Evolutionary conservation across 1,140 invertebrate species (phyloP).

Genomic region (Platyscapa corneri): DNA sequence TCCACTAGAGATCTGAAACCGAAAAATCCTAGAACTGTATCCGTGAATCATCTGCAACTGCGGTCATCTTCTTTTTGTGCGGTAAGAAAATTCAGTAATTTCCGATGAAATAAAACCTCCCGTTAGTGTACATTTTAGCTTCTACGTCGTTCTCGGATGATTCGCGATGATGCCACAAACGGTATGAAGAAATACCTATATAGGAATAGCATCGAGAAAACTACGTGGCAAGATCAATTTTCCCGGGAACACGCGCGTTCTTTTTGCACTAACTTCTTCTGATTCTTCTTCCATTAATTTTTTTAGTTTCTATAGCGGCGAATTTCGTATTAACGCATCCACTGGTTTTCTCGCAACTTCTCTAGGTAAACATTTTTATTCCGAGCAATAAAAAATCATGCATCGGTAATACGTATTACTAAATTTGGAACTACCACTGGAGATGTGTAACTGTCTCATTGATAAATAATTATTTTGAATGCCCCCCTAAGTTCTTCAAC

Average conservation of each 20-base stretch:
- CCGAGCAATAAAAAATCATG: too few relatives aligned
- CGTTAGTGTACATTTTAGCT: neutral
- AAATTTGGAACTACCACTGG: too few relatives aligned
- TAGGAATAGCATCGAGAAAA: neutral
- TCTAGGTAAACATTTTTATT: too few relatives aligned
- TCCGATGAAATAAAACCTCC: conserved; percentile 30
- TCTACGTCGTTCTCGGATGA: neutral
- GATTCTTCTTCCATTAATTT: neutral
- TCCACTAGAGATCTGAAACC: neutral
- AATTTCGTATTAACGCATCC: neutral
- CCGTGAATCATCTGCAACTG: neutral
- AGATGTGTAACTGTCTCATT: too few relatives aligned
- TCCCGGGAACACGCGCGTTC: conserved; percentile 1
- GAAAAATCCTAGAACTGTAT: neutral
- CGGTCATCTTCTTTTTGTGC: neutral
- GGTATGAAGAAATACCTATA: conserved; percentile 9
- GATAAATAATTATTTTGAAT: too few relatives aligned
- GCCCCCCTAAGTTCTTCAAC: too few relatives aligned
- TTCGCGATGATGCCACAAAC: conserved; percentile 26
- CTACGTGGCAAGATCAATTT: conserved; percentile 32
- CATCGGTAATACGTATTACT: too few relatives aligned
- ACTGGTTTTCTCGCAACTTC: neutral
- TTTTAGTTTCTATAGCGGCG: neutral
- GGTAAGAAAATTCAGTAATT: conserved; percentile 26
- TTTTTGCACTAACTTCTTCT: neutral